A percentile compares a stretch with the other conserved stretches of the same genome.
phyloP scores from a whole-genome alignment of 2,888 invertebrate species.

The Troides oblongomaculatus region DNA sequence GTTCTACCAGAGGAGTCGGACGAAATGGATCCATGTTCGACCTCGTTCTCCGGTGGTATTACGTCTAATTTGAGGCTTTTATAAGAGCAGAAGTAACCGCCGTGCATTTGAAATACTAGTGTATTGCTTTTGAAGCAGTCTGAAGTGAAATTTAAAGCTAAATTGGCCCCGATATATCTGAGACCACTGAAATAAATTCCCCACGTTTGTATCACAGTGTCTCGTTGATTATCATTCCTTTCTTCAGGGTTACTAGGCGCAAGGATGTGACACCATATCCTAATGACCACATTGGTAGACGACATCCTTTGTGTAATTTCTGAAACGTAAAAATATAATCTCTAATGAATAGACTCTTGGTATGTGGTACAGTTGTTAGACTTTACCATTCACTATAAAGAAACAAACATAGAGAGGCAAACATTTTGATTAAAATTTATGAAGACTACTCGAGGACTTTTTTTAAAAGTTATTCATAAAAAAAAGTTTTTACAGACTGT shows the following conservation, averaged over 20 bases:
- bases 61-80: constrained; percentile 75
- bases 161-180: constrained; percentile 85
- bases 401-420: too few species aligned
- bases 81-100: constrained; percentile 89
- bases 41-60: constrained; percentile 68
- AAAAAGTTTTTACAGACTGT: too few species aligned
- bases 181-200: constrained; percentile 92
- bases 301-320: constrained; percentile 73
- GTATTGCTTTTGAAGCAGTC: constrained; percentile 85
- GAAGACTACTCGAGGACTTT: too few species aligned
- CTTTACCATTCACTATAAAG: too few species aligned
- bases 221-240: constrained; percentile 53
- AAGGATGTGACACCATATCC: constrained; percentile 71
- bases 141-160: constrained; percentile 84
- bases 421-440: too few species aligned
- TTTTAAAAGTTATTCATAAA: too few species aligned
- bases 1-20: constrained; percentile 68
- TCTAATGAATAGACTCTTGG: background rate
- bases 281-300: constrained; percentile 68
- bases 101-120: constrained; percentile 92
- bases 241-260: constrained; percentile 42
- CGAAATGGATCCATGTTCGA: constrained; percentile 66
- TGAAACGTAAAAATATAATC: constrained; percentile 43
- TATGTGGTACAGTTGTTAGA: too few species aligned
- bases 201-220: constrained; percentile 88